phyloP scores from a whole-genome alignment of 1,140 invertebrate genomes.

The Plodia interpunctella region DNA sequence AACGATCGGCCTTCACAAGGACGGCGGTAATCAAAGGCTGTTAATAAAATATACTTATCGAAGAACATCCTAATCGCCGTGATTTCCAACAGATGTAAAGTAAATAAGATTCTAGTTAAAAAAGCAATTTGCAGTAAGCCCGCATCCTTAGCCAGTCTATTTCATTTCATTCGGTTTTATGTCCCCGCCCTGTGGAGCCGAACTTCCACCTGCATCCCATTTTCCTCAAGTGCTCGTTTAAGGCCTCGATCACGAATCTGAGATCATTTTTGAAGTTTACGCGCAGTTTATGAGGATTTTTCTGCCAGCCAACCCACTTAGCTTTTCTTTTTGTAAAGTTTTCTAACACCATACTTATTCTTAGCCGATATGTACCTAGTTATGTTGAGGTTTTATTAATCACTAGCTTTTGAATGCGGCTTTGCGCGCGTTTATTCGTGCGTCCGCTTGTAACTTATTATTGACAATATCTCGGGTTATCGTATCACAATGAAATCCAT shows the following conservation, averaged over 20 bases:
- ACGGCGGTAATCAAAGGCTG: constrained; percentile 45
- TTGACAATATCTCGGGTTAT: too few relatives aligned
- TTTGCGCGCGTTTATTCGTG: too few relatives aligned
- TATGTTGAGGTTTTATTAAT: too few relatives aligned
- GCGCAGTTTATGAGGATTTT: constrained; percentile 16
- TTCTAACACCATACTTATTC: background rate
- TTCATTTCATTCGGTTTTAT: constrained; percentile 27
- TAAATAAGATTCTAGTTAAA: constrained; percentile 26
- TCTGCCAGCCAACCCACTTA: constrained; percentile 7
- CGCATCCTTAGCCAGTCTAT: constrained; percentile 21
- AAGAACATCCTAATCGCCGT: constrained; percentile 25
- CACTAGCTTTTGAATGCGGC: too few relatives aligned
- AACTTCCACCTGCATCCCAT: constrained; percentile 35
- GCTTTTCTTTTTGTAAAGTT: background rate
- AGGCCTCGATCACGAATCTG: constrained; percentile 25
- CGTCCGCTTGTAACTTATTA: too few relatives aligned
- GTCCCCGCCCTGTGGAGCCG: constrained; percentile 12
- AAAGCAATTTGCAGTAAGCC: constrained; percentile 32
- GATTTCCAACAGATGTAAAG: constrained; percentile 15
- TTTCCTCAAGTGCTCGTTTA: constrained; percentile 34
- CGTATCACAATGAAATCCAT: too few relatives aligned
- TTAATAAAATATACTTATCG: constrained; percentile 39
- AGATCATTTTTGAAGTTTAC: constrained; percentile 34
- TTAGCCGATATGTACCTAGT: background rate
- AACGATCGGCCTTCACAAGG: constrained; percentile 66